Percentiles rank a stretch among this genome's conserved stretches.
These are phyloP conservation scores for Raja brachyura DNA, from an alignment of 2,113 vertebrate genomes.

Conservation along the genomic window DNA sequence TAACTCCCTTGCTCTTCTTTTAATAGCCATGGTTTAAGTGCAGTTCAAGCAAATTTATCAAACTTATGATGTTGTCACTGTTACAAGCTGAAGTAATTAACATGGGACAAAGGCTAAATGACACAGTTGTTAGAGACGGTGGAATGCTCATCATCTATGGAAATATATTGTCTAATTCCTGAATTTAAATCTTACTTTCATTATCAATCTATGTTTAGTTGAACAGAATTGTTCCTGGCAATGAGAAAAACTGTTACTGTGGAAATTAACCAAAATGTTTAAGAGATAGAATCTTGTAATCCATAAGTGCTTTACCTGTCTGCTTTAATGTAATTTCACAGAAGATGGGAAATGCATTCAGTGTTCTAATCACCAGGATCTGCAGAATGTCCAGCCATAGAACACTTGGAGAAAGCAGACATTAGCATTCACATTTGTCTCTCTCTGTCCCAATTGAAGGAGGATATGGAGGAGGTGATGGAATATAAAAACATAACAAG, in stretches of 20 bases:
- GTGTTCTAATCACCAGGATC: background rate
- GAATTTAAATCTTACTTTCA: background rate
- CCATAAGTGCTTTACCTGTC: background rate
- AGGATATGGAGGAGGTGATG: background rate
- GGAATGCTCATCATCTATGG: background rate
- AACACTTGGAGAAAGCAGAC: background rate
- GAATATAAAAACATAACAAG: background rate
- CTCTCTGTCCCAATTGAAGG: background rate
- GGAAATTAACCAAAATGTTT: conserved; percentile 71
- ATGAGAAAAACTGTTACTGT: conserved; percentile 73
- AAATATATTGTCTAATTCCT: background rate
- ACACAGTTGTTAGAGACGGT: conserved; percentile 24
- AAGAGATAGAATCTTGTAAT: background rate
- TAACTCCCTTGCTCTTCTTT: conserved; percentile 23
- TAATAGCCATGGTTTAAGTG: conserved; percentile 35
- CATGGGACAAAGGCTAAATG: conserved; percentile 34
- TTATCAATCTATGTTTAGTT: background rate
- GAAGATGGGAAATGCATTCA: background rate
- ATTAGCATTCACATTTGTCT: background rate
- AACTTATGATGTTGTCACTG: conserved; percentile 35
- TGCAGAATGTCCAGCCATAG: background rate
- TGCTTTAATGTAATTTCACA: background rate
- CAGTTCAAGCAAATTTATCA: conserved; percentile 37
- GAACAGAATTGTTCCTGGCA: conserved; percentile 46
- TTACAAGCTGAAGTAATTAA: conserved; percentile 36